Evolutionary conservation across 2,113 vertebrate species (phyloP), one percentile per base, ranked within the genome.

Genomic region (Chaenogobius annularis): DNA sequence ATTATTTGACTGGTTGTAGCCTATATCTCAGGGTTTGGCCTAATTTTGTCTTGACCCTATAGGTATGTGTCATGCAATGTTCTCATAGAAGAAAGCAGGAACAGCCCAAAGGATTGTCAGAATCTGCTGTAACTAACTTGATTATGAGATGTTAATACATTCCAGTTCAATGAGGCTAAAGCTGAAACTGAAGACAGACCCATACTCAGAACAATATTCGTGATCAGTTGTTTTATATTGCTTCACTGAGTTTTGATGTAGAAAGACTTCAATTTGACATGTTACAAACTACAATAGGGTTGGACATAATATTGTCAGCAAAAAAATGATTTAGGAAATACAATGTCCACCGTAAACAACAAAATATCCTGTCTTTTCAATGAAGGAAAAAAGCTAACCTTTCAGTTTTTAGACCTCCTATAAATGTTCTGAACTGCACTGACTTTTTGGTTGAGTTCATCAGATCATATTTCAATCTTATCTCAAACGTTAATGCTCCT

Each of bases 1-100:
- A 62, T 56, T 35, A 70, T 81, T 81, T 61, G 20, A 73, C 15
- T 63, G 19, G 20, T 46, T 66, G 83, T 67, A 23, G 23, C 15
- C 12, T 19, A 23, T 43, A 77, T 40, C 68, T 54, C 2, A 4
- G 46, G 47, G 43, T 46, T 26, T 52, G 62, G 11, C 17, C 20
- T 66, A 20, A 35, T 31, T 70, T 22, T 44, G 17, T 4, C 44
- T 19, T n/a, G 20, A 63, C 48, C 48, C 15, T 4, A 0, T 35
- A 63, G 61, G 54, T 67, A 20, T 22, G 52, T 69, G 47, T 40
- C 61, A 63, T 17, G 61, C 31, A 10, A 61, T 31, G 59, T 17
- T 17, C 59, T 37, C 31, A 19, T 3, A 35, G 59, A 62, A n/a
- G 61, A 43, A 19, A n/a, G 19, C 35, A 63, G 61, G 35, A 63